Evolutionary conservation across 2,113 vertebrate genomes (phyloP).

Genomic region (Cairina moschata): DNA sequence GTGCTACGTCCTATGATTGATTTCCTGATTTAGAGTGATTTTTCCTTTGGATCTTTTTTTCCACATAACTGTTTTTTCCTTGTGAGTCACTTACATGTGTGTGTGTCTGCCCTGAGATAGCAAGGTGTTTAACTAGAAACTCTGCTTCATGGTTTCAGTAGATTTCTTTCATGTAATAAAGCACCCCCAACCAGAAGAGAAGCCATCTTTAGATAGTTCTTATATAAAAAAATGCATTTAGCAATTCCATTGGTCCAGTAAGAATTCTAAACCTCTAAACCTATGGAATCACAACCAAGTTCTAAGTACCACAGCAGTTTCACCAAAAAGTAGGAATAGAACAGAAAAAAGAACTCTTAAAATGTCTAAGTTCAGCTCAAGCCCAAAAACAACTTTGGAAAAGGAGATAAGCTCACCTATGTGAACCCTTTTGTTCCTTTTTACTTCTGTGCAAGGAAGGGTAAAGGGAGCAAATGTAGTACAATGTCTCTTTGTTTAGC

Average conservation of each 20-base stretch:
- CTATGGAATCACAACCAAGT: background rate
- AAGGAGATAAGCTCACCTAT: background rate
- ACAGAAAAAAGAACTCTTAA: background rate
- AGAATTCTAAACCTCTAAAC: constrained; percentile 2
- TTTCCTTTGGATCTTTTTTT: background rate
- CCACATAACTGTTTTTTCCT: background rate
- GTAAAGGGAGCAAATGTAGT: background rate
- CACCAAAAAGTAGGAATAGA: background rate
- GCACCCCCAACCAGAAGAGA: background rate
- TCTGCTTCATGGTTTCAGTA: background rate
- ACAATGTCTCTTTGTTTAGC: background rate
- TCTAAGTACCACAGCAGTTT: background rate
- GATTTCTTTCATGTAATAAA: background rate
- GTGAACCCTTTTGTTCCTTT: background rate
- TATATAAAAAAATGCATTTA: background rate
- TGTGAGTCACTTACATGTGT: background rate
- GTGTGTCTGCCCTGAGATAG: background rate
- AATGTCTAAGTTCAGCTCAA: background rate
- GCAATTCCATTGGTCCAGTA: background rate
- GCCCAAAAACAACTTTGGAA: background rate
- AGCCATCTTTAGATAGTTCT: background rate
- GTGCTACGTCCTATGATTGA: background rate
- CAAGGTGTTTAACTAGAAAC: background rate
- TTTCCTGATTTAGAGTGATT: background rate
- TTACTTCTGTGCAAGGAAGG: background rate